A percentile compares a stretch with the other conserved stretches of the same genome.
Evolutionary conservation across 1,140 invertebrate species (phyloP).

Genomic region (Branchinecta lynchi): DNA sequence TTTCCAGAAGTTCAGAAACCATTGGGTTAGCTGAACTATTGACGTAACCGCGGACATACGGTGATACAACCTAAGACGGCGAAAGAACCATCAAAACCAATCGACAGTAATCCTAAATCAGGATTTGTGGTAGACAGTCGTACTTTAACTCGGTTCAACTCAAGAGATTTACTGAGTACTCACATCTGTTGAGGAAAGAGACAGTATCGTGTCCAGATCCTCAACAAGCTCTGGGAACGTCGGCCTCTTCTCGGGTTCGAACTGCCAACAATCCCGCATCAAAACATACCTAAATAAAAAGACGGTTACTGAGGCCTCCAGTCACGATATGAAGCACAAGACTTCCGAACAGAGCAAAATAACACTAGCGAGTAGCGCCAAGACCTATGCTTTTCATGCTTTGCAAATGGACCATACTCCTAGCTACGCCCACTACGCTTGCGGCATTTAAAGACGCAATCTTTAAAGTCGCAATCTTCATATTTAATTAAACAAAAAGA

Average conservation of each 20-base stretch:
- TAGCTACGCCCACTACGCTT: no score
- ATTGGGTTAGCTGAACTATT: no score
- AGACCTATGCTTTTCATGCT: no score
- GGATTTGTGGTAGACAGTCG: neutral
- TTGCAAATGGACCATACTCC: no score
- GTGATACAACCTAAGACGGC: no score
- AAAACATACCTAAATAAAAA: conserved; percentile 54
- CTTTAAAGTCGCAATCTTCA: no score
- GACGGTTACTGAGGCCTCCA: conserved; percentile 17
- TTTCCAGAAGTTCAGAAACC: no score
- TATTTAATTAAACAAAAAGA: no score
- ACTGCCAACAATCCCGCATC: conserved; percentile 89
- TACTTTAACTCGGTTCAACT: neutral
- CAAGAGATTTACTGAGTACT: conserved; percentile 20
- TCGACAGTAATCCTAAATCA: conserved; percentile 4
- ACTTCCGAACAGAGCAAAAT: neutral
- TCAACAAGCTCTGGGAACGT: conserved; percentile 74
- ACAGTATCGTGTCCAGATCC: conserved; percentile 72
- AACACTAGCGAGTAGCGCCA: no score
- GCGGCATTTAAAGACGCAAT: no score
- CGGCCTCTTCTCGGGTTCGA: conserved; percentile 66
- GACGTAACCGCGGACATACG: no score
- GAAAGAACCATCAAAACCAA: conserved; percentile 11
- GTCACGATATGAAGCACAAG: conserved; percentile 13
- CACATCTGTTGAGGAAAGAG: conserved; percentile 60